Evolutionary conservation across 1,140 invertebrate species (phyloP), one percentile per base, ranked within the genome.

Genomic region (Brachionus plicatilis): DNA sequence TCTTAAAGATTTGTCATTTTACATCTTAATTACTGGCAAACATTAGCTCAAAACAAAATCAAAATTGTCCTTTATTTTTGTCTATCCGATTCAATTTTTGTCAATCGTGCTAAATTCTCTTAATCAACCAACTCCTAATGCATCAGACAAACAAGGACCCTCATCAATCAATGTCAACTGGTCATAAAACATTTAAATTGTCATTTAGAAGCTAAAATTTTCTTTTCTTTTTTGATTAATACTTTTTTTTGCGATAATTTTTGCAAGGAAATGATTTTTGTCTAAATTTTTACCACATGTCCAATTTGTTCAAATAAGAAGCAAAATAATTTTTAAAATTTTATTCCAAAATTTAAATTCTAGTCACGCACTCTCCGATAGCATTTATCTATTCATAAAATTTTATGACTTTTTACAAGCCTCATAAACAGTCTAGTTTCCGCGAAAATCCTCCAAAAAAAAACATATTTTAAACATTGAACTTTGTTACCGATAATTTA

Each of bases 11-110:
- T 41, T 72, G 17, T 41, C 68, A 20, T 72, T 68, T 68, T 72
- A 9, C 17, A 43, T 72, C 41, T 37, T 24, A 43, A 72, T 72
- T 43, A 37, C 33, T 43, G 68, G 33, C 17, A 72, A 72, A 72
- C 68, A 72, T 72, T 20, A 9, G 68, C 68, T 68, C n/a, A 68
- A 68, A 68, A 68, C n/a, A 68, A 68, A 68, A 29, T 14, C 27
- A 1, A 68, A 60, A 60, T 60, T 20, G n/a, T 60, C 20, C 4
- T 60, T 60, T 60, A 20, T 60, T 56, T 24, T 60, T 8, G n/a
- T 60, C 53, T 60, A 60, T 24, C 53, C 20, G 17, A 60, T 60
- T 20, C 53, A 60, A 60, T 24, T 60, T 29, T 60, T 60, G 53
- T 60, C 20, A 20, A 17, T 60, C 53, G 53, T 27, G 53, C 53